A percentile compares a stretch with the other conserved stretches of the same genome.
phyloP scores from a whole-genome alignment of 2,888 invertebrate genomes.

The Pachydiplax longipennis region DNA sequence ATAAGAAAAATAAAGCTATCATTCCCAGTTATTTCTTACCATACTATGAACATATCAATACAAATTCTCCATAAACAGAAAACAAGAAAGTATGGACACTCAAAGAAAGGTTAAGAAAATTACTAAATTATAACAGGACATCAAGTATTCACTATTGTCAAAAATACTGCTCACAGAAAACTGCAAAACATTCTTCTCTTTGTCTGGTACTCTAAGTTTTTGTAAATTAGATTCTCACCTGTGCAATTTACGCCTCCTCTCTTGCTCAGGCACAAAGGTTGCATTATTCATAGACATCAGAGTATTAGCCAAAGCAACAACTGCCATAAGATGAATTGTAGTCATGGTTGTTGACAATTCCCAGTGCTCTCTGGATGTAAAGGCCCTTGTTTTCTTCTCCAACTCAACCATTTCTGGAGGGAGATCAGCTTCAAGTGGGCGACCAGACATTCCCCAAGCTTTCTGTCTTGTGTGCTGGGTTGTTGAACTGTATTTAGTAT shows the following conservation, averaged over 20 bases:
- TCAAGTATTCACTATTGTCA: no score
- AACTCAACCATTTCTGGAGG: slow-evolving; percentile 77
- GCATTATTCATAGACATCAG: slow-evolving; percentile 98
- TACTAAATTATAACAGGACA: no score
- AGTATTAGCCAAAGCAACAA: slow-evolving; percentile 95
- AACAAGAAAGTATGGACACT: no score
- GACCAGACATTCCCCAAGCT: slow-evolving; percentile 52
- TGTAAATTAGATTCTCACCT: slow-evolving; percentile 60
- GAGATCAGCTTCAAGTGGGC: slow-evolving; percentile 62
- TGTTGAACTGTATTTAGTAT: slow-evolving; percentile 17
- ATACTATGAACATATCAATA: no score
- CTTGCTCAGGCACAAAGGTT: slow-evolving; percentile 89
- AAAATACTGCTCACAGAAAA: neutral
- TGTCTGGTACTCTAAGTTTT: neutral
- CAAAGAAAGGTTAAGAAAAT: no score
- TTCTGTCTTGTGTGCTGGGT: slow-evolving; percentile 49
- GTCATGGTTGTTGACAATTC: slow-evolving; percentile 93
- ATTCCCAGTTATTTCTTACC: no score
- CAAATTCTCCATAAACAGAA: no score
- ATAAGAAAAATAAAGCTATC: no score
- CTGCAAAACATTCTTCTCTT: neutral
- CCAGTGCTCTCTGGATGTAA: slow-evolving; percentile 92
- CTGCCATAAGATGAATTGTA: slow-evolving; percentile 93
- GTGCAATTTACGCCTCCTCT: slow-evolving; percentile 78
- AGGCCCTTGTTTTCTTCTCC: slow-evolving; percentile 80